Evolutionary conservation across 2,797 vertebrate species (phyloP).

Genomic region (Linurgus olivaceus): DNA sequence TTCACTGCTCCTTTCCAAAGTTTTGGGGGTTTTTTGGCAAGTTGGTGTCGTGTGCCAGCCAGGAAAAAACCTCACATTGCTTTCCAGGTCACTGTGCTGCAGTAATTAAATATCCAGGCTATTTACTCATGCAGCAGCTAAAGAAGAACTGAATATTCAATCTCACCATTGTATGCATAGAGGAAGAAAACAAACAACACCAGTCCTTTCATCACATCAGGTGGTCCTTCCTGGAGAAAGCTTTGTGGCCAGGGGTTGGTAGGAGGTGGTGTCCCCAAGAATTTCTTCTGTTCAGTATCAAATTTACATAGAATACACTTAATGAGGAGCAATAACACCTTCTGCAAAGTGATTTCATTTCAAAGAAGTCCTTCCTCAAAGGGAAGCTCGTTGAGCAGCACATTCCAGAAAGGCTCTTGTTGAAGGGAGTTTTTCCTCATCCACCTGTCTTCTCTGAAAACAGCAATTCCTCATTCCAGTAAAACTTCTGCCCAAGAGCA

Average conservation of each 20-base stretch:
- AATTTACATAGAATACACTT: constrained; percentile 56
- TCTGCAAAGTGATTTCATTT: neutral
- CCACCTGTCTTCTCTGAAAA: neutral
- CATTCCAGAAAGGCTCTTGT: neutral
- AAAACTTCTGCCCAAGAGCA: neutral
- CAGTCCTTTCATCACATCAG: constrained; percentile 23
- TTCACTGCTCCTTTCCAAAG: neutral
- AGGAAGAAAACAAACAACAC: neutral
- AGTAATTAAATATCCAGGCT: neutral
- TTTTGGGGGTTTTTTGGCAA: neutral
- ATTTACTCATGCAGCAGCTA: neutral
- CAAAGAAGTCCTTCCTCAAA: neutral
- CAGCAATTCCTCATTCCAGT: rapidly evolving
- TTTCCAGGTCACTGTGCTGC: neutral
- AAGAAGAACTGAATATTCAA: neutral
- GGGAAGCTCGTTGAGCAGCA: neutral
- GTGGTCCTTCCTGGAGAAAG: neutral
- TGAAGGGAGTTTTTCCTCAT: neutral
- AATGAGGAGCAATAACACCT: neutral
- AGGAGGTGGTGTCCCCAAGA: neutral
- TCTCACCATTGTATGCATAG: constrained; percentile 52
- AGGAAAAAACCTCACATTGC: neutral
- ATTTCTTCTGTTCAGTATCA: neutral
- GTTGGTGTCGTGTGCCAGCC: neutral
- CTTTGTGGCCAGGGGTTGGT: neutral